Evolutionary conservation across 2,113 vertebrate genomes (phyloP).

Genomic region (Nansenia antarctica): DNA sequence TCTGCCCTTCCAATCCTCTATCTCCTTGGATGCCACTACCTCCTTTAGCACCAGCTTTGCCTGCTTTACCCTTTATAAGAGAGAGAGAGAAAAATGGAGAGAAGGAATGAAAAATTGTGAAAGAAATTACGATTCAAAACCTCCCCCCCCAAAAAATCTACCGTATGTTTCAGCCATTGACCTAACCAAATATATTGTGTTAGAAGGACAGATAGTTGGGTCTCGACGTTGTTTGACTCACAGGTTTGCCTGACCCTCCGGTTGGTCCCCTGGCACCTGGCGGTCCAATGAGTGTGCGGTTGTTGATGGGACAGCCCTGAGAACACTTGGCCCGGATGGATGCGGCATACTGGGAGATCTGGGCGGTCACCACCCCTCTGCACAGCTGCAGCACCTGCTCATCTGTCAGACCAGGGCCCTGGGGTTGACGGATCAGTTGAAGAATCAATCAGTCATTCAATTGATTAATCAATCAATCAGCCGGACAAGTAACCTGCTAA

Average conservation of each 20-base stretch:
- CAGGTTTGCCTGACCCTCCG: slow-evolving; percentile 67
- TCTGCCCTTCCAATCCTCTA: slow-evolving; percentile 64
- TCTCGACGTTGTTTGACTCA: slow-evolving; percentile 28
- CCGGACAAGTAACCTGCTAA: background rate
- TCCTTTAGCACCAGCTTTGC: slow-evolving; percentile 63
- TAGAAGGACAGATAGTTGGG: background rate
- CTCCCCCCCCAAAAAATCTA: too few species aligned
- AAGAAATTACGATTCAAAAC: background rate
- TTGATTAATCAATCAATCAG: background rate
- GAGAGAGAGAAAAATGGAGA: background rate
- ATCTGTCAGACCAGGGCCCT: slow-evolving; percentile 77
- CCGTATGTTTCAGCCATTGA: background rate
- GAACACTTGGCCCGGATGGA: slow-evolving; percentile 72
- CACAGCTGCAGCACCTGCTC: slow-evolving; percentile 78
- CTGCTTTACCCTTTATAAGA: slow-evolving; percentile 71
- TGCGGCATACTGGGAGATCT: slow-evolving; percentile 74
- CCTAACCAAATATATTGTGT: too few species aligned
- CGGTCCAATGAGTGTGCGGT: slow-evolving; percentile 71
- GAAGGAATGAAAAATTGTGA: background rate
- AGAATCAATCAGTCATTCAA: background rate
- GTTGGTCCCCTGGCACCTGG: slow-evolving; percentile 59
- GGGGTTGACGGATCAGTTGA: slow-evolving; percentile 25
- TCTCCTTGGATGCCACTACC: slow-evolving; percentile 63
- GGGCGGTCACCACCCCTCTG: slow-evolving; percentile 66
- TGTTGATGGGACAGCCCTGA: slow-evolving; percentile 75